phyloP scores from a whole-genome alignment of 2,888 invertebrate species.

The Halictus quadricinctus region DNA sequence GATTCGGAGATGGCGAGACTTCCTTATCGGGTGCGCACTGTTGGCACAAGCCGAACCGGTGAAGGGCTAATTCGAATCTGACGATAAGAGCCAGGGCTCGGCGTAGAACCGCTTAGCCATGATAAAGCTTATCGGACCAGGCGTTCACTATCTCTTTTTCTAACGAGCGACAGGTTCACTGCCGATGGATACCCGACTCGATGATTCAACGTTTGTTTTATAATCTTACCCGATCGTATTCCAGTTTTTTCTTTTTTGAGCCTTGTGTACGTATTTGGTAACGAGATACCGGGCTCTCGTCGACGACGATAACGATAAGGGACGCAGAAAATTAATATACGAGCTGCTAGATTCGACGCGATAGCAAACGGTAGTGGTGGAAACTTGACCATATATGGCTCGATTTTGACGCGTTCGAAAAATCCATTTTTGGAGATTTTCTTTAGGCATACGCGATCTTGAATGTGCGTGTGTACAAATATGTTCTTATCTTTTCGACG shows the following conservation, averaged over 20 bases:
- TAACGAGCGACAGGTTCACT: slow-evolving; percentile 8
- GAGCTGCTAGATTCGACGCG: not conserved
- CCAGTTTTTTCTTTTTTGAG: not conserved
- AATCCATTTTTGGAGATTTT: too few species aligned
- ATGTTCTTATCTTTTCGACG: too few species aligned
- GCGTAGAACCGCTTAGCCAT: not conserved
- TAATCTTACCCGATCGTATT: not conserved
- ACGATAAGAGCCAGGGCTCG: slow-evolving; percentile 24
- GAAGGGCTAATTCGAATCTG: slow-evolving; percentile 26
- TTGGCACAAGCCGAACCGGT: slow-evolving; percentile 20
- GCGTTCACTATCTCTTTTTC: not conserved
- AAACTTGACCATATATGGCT: not conserved
- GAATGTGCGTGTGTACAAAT: too few species aligned
- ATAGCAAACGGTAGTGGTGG: not conserved
- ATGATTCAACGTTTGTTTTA: slow-evolving; percentile 2
- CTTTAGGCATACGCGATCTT: too few species aligned
- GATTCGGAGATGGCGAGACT: slow-evolving; percentile 11
- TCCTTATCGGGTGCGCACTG: slow-evolving; percentile 26
- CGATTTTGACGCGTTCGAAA: not conserved
- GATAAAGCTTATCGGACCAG: slow-evolving; percentile 53
- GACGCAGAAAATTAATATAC: not conserved
- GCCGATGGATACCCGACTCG: not conserved
- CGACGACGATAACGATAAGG: not conserved
- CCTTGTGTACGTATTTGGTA: slow-evolving; percentile 23
- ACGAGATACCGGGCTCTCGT: not conserved